Percentiles rank a stretch among this genome's conserved stretches.
phyloP scores from a whole-genome alignment of 2,888 invertebrate species.

The Fragum fragum region DNA sequence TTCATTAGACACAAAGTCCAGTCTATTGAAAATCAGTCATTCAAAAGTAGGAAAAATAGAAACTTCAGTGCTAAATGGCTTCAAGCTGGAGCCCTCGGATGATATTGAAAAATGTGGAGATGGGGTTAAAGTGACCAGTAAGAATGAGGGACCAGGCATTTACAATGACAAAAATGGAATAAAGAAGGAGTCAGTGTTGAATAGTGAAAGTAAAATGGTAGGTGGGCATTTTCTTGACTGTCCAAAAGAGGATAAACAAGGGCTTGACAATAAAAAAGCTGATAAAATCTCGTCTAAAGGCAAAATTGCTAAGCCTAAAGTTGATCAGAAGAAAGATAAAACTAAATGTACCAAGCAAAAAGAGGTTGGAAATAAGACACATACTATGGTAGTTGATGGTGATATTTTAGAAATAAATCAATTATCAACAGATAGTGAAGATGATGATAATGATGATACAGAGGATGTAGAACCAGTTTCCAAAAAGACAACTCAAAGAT shows the following conservation, averaged over 20 bases:
- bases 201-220: too few relatives aligned
- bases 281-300: too few relatives aligned
- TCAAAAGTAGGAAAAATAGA: too few relatives aligned
- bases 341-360: too few relatives aligned
- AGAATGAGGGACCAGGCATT: not conserved
- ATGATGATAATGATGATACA: not conserved
- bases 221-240: too few relatives aligned
- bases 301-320: too few relatives aligned
- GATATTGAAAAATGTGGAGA: not conserved
- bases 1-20: not conserved
- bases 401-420: slow-evolving; percentile 24
- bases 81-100: not conserved
- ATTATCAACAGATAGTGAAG: not conserved
- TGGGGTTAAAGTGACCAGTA: not conserved
- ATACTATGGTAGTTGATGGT: not conserved
- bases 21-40: too few relatives aligned
- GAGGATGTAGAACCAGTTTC: not conserved
- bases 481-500: too few relatives aligned
- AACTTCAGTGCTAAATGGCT: not conserved
- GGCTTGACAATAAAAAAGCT: too few relatives aligned
- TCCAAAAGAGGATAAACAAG: too few relatives aligned
- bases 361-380: not conserved
- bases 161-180: not conserved
- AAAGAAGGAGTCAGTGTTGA: too few relatives aligned
- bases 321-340: too few relatives aligned